These are phyloP conservation scores for Fukomys damarensis DNA, from an alignment of 2,113 vertebrate species.

Conservation along the genomic window DNA sequence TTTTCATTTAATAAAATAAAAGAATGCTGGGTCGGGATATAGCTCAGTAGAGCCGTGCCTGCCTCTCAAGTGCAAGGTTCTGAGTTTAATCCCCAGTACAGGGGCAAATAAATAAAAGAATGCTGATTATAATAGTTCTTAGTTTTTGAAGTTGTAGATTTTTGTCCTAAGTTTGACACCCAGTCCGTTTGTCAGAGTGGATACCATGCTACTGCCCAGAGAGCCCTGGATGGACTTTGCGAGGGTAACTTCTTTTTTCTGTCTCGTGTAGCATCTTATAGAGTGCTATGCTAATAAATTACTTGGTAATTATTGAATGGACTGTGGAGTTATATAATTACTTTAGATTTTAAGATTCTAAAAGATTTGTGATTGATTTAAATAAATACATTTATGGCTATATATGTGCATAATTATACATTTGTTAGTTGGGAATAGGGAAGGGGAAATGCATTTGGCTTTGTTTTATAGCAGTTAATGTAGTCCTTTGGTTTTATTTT, in stretches of 20 bases:
- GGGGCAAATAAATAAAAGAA: conserved; percentile 23
- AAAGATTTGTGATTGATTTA: conserved; percentile 27
- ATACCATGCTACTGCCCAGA: not conserved
- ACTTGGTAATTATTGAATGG: not conserved
- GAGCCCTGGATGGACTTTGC: not conserved
- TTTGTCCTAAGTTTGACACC: not conserved
- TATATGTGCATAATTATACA: not conserved
- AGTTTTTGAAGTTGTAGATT: not conserved
- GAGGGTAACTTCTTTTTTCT: not conserved
- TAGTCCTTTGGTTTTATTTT: conserved; percentile 16
- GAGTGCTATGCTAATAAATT: not conserved
- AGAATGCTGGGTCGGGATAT: no score
- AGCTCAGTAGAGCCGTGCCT: no score
- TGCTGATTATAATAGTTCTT: not conserved
- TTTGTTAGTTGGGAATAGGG: not conserved
- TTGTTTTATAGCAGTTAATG: conserved; percentile 49
- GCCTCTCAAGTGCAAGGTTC: no score
- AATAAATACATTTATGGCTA: not conserved
- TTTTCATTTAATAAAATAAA: conserved; percentile 8
- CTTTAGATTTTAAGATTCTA: conserved; percentile 35
- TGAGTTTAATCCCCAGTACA: no score
- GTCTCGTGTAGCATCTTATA: not conserved
- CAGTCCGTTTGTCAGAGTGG: not conserved
- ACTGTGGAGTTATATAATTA: not conserved
- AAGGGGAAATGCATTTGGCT: not conserved